Evolutionary conservation across 2,888 invertebrate species (phyloP).

Genomic region (Hypomecis atomaria): DNA sequence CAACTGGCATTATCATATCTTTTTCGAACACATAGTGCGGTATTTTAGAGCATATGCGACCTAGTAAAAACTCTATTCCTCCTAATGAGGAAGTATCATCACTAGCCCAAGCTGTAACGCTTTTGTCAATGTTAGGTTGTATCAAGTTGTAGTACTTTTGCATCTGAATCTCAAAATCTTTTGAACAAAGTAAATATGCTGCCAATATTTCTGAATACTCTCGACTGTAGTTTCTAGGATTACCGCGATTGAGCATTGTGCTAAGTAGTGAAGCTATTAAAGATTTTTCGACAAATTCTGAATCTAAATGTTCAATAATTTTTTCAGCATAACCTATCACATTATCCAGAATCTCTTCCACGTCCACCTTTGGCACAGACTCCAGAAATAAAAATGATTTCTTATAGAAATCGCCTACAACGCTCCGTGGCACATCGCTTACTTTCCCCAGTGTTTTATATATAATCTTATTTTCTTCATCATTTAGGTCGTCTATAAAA

Average conservation of each 20-base stretch:
- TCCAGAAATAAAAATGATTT: slow-evolving; percentile 18
- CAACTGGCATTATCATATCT: slow-evolving; percentile 10
- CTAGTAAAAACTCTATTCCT: slow-evolving; percentile 2
- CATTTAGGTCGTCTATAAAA: slow-evolving; percentile 17
- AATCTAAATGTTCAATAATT: slow-evolving; percentile 22
- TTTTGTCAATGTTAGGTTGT: slow-evolving; percentile 12
- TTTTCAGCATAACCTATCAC: neutral
- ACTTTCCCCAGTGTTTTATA: slow-evolving; percentile 8
- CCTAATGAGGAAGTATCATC: slow-evolving; percentile 1
- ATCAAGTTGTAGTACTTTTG: slow-evolving; percentile 14
- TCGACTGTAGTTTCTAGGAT: neutral
- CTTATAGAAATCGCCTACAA: slow-evolving; percentile 17
- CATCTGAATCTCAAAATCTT: slow-evolving; percentile 14
- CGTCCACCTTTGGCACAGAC: slow-evolving; percentile 2
- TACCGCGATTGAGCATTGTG: neutral
- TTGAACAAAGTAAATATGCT: slow-evolving; percentile 17
- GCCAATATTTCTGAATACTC: slow-evolving; percentile 8
- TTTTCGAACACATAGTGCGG: slow-evolving; percentile 8
- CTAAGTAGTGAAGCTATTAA: slow-evolving; percentile 5
- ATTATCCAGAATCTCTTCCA: neutral
- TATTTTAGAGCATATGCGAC: neutral
- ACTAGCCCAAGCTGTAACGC: slow-evolving; percentile 8
- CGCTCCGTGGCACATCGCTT: slow-evolving; percentile 1
- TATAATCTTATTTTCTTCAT: slow-evolving; percentile 21
- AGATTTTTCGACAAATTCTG: slow-evolving; percentile 18